These are phyloP conservation scores for Gallinago paraguaiae DNA, from an alignment of 2,113 vertebrate species.

Conservation along the genomic window DNA sequence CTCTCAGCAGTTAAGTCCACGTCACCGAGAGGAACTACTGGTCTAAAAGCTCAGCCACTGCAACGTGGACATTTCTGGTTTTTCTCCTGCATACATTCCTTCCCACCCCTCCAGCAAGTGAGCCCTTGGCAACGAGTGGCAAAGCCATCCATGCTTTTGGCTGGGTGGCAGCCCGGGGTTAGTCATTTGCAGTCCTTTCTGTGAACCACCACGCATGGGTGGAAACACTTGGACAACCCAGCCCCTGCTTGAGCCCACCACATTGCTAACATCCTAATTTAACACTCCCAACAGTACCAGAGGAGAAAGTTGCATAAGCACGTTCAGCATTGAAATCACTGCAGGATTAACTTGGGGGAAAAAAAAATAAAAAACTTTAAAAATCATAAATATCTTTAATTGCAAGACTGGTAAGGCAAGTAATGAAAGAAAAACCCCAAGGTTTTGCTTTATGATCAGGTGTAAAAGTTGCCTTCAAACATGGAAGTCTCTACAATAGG, in stretches of 20 bases:
- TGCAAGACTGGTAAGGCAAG: not conserved
- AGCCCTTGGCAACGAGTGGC: not conserved
- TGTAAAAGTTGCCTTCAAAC: not conserved
- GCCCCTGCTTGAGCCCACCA: not conserved
- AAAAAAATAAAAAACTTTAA: not conserved
- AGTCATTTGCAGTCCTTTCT: not conserved
- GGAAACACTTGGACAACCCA: not conserved
- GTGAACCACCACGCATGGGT: fast-evolving
- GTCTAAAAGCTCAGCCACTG: not conserved
- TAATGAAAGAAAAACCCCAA: not conserved
- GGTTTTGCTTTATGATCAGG: not conserved
- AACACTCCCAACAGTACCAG: not conserved
- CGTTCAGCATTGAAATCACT: not conserved
- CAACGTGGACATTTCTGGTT: fast-evolving
- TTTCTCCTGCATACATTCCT: not conserved
- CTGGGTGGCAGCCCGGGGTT: not conserved
- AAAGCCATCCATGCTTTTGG: not conserved
- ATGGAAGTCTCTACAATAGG: not conserved
- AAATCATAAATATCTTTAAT: not conserved
- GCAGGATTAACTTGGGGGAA: not conserved
- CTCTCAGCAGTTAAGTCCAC: not conserved
- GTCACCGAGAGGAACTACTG: not conserved
- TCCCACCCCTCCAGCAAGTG: not conserved
- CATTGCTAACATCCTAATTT: not conserved
- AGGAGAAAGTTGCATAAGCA: not conserved